These are phyloP conservation scores for Scolopax bukidnonensis DNA, from an alignment of 2,797 vertebrate genomes.

Conservation along the genomic window DNA sequence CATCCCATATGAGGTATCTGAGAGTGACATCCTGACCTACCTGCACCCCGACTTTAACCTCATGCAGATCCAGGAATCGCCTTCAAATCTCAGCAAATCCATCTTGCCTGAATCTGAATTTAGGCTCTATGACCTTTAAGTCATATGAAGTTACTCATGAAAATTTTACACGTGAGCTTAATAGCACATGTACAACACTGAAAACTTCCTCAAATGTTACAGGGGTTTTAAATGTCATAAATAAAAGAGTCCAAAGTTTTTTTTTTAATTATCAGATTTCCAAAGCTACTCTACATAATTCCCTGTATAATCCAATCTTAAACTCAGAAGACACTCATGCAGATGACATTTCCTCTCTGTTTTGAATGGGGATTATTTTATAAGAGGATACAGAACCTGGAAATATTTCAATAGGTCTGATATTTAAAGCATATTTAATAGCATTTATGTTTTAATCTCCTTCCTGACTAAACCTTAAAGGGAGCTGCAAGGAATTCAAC, in stretches of 20 bases:
- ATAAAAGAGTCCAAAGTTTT: constrained; percentile 55
- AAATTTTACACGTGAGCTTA: background rate
- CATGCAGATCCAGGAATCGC: background rate
- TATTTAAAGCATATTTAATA: constrained; percentile 82
- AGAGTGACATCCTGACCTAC: background rate
- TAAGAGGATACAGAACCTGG: constrained; percentile 80
- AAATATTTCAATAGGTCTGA: constrained; percentile 77
- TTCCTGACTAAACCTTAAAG: constrained; percentile 78
- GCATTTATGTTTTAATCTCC: constrained; percentile 83
- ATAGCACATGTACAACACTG: background rate
- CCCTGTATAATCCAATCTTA: constrained; percentile 79
- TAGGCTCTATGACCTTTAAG: background rate
- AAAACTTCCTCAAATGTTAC: constrained; percentile 45
- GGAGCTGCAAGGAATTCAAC: constrained; percentile 67
- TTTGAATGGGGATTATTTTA: constrained; percentile 80
- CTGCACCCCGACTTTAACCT: background rate
- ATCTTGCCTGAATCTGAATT: background rate
- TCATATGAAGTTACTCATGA: background rate
- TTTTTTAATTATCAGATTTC: constrained; percentile 78
- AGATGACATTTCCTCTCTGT: constrained; percentile 78
- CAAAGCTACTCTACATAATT: constrained; percentile 75
- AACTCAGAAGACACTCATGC: constrained; percentile 72
- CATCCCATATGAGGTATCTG: background rate
- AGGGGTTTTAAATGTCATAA: constrained; percentile 72
- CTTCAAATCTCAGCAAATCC: background rate